Base-by-base conservation (phyloP, 2,888 invertebrate genomes). In the Orthosia gothica region DNA sequence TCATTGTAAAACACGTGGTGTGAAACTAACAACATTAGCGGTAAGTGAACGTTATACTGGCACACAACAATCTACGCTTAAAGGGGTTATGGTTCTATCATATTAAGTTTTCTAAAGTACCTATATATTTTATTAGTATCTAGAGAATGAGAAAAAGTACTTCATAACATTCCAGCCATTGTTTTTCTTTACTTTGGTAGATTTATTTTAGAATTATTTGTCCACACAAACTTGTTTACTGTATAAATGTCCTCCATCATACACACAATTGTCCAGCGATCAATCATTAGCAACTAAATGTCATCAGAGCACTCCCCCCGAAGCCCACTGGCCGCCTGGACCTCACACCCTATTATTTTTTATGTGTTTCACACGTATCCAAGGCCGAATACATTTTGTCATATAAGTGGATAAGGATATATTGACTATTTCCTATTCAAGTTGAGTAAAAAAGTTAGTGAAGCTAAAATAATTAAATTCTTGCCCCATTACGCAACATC, bases 271-370 rank as follows among this genome's bases (percentile, higher is more conserved):
- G 76, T 77, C 79, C 70, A 76, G 76, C 82, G 84, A 90, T 90
- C 89, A 89, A 90, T 90, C 90, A 90, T 87, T 77, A 85, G 76
- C 83, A 85, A 87, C 84, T 89, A 88, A 88, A 89, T 89, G 88
- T 87, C 89, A 87, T 87, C 85, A 85, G 70, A 79, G 65, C 71
- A 49, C 5, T 69, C 23, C 59, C 45, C 18, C 55, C 54, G 23
- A 52, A 70, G 16, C 40, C 59, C 49, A 20, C 40, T 45, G 54
- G 57, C 15, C 32, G 74, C 50, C 18, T 45, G 74, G 63, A 65
- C 64, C 20, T 40, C 62, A 59, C 57, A 49, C 62, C 79, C 62
- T 66, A 78, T 78, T 63, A 66, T 79, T 79, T 69, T 59, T 65
- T 69, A 69, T 66, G 16, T 79, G 15, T 80, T 74, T 61, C 20